Base-by-base conservation (phyloP, 2,113 vertebrate species). In the Actinemys pallida region DNA sequence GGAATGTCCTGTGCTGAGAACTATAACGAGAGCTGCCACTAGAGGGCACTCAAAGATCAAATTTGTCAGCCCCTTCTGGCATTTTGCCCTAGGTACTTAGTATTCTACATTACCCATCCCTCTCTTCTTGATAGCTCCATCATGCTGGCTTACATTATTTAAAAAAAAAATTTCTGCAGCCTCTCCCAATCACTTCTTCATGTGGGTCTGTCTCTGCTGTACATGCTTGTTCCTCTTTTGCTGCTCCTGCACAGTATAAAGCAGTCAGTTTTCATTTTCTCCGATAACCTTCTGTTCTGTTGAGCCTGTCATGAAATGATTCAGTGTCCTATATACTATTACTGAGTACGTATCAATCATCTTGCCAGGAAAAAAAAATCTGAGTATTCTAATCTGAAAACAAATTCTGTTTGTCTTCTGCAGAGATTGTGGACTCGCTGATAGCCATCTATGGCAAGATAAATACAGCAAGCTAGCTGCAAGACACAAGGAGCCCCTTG, bases 391-490 rank as follows among this genome's bases (percentile, higher is more conserved):
- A 45, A n/a, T 57, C 45, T 27, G 29, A 53, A 87, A 81, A 94
- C 0, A 0, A 16, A 19, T 4, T 1, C 45, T 27, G 29, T 24
- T 52, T 59, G 42, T 82, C 27, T 92, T 88, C 65, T 84, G 59
- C 96, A 98, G 97, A 83, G 24, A 97, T 98, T 13, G 97, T 98
- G 83, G 96, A 97, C 57, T 12, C 0, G 0, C 92, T 97, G 94
- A 75, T 90, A 22, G 93, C 81, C 17, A 84, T 97, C 83, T 87
- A 96, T 79, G 56, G 25, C 24, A 83, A 93, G 62, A 90, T 96
- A 53, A 95, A 24, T 85, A 93, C 92, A 39, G 83, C 95, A 7
- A 89, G 35, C 7, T 96, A 93, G 53, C 54, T 0, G 16, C 0
- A 1, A 19, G 2, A 50, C 80, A 35, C 0, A 0, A 35, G n/a